phyloP scores from a whole-genome alignment of 2,888 invertebrate species.

The Scaptomyza tumidula region DNA sequence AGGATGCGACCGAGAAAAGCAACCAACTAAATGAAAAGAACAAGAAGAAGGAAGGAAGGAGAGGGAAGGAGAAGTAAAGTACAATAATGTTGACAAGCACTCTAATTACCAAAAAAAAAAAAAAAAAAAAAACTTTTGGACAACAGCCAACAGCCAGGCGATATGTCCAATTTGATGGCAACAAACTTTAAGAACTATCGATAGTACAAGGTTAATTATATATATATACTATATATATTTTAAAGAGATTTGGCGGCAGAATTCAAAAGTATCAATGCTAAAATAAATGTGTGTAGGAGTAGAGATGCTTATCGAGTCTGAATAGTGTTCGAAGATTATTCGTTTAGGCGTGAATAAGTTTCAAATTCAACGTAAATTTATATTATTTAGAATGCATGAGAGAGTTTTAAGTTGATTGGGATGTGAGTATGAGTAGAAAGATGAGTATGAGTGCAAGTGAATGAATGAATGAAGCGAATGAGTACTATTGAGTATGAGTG shows the following conservation, averaged over 20 bases:
- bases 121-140: conserved; percentile 14
- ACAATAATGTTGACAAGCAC: conserved; percentile 20
- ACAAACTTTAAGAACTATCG: conserved; percentile 3
- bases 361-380: background rate
- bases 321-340: background rate
- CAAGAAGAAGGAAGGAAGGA: background rate
- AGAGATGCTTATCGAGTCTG: conserved; percentile 1
- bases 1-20: conserved; percentile 1
- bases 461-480: too few species aligned
- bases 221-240: background rate
- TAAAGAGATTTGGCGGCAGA: background rate
- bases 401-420: too few species aligned
- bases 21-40: background rate
- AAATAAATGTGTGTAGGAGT: background rate
- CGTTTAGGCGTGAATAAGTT: background rate
- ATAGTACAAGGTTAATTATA: background rate
- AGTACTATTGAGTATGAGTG: too few species aligned
- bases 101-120: conserved; percentile 51
- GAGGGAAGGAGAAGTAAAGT: background rate
- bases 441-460: too few species aligned
- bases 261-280: background rate
- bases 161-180: conserved; percentile 21
- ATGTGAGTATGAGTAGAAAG: too few species aligned
- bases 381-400: too few species aligned
- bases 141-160: conserved; percentile 40